phyloP scores from a whole-genome alignment of 2,797 vertebrate species.

The Gallinago solitaria region DNA sequence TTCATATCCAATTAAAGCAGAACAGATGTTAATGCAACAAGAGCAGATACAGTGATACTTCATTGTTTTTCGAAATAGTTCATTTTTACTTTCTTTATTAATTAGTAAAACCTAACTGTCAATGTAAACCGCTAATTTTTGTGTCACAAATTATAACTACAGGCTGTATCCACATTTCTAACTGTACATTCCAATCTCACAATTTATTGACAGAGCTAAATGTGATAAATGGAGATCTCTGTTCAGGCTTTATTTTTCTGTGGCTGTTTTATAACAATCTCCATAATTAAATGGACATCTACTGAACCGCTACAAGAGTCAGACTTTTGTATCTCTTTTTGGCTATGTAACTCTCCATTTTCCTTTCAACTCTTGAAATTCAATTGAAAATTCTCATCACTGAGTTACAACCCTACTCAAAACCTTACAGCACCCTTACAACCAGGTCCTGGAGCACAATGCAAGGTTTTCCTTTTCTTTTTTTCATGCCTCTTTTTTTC shows the following conservation, averaged over 20 bases:
- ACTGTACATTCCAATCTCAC: background rate
- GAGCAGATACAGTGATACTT: background rate
- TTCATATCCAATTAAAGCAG: background rate
- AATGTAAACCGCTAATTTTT: background rate
- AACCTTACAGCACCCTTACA: background rate
- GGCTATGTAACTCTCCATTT: background rate
- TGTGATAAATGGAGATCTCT: background rate
- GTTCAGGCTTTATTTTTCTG: background rate
- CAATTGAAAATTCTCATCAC: background rate
- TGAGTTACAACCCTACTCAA: background rate
- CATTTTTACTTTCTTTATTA: background rate
- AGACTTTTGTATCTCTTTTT: background rate
- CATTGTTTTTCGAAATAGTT: background rate
- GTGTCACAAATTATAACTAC: background rate
- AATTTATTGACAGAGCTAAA: background rate
- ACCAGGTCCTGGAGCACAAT: rapidly evolving
- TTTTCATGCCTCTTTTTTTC: background rate
- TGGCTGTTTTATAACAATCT: background rate
- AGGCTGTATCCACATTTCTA: background rate
- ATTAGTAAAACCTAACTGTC: background rate
- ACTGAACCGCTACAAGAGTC: background rate
- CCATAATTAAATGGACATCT: background rate
- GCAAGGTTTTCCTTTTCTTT: background rate
- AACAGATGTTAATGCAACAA: background rate
- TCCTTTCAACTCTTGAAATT: background rate